Conservation (phyloP, 1,140 invertebrate species). For the Drosophila sucinea region DNA sequence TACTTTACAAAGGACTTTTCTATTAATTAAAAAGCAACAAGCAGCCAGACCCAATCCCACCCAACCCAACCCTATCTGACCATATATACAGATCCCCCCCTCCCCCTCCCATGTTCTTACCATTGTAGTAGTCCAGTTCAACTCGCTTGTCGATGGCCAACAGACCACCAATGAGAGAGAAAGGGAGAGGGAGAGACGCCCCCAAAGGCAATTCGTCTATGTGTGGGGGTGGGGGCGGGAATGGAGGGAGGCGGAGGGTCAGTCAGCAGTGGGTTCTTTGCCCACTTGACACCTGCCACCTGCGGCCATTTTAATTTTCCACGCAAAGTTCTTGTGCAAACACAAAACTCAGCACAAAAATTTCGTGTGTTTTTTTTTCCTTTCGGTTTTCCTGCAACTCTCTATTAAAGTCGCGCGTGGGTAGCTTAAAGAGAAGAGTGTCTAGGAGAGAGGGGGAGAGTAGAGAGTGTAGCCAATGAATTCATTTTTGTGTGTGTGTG, state of each 20-base stretch:
- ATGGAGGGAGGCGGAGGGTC: not conserved
- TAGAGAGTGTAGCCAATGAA: slow-evolving; percentile 43
- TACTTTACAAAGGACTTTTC: slow-evolving; percentile 83
- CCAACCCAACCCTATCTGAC: not conserved
- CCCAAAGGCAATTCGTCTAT: not conserved
- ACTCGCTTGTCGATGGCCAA: not conserved
- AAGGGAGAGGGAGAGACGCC: not conserved
- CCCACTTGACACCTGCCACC: slow-evolving; percentile 57
- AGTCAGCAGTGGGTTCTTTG: not conserved
- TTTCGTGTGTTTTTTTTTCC: not conserved
- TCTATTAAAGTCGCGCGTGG: slow-evolving; percentile 60
- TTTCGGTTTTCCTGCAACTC: slow-evolving; percentile 6
- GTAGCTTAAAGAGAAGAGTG: slow-evolving; percentile 47
- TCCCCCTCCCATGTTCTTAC: not conserved
- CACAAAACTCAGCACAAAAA: slow-evolving; percentile 49
- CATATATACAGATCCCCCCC: not conserved
- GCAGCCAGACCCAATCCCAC: slow-evolving; percentile 35
- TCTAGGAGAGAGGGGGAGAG: not conserved
- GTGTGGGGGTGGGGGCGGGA: not conserved
- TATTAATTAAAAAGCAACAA: slow-evolving; percentile 83
- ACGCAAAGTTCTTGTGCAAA: slow-evolving; percentile 76
- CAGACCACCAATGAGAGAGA: too few relatives aligned
- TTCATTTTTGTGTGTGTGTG: slow-evolving; percentile 48
- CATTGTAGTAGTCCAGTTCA: not conserved
- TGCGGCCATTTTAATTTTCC: slow-evolving; percentile 80